Percentiles rank a stretch among this genome's conserved stretches.
Conservation (phyloP, 2,113 vertebrate species). For the Podarcis muralis region DNA sequence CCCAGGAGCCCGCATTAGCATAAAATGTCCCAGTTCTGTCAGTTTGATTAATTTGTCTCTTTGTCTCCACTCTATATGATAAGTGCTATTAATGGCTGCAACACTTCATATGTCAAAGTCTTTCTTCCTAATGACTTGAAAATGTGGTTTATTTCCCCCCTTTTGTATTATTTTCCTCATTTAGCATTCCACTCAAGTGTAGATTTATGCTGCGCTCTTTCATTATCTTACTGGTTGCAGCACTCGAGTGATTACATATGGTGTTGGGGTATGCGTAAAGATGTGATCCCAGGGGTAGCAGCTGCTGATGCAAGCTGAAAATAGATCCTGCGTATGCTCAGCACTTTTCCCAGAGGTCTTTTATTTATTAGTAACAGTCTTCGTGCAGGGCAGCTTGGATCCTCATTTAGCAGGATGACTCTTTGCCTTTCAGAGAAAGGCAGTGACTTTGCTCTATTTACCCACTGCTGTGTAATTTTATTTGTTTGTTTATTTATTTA, state of each 20-base stretch:
- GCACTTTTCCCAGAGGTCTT: slow-evolving; percentile 91
- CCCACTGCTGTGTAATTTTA: slow-evolving; percentile 79
- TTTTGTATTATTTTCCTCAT: slow-evolving; percentile 83
- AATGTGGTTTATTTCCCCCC: slow-evolving; percentile 82
- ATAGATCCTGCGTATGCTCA: slow-evolving; percentile 91
- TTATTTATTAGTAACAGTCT: slow-evolving; percentile 88
- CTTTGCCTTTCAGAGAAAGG: slow-evolving; percentile 77
- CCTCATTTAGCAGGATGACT: slow-evolving; percentile 83
- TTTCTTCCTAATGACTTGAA: slow-evolving; percentile 86
- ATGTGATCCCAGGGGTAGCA: slow-evolving; percentile 89
- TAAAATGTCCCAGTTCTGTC: slow-evolving; percentile 90
- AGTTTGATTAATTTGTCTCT: slow-evolving; percentile 89
- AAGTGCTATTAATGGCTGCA: slow-evolving; percentile 88
- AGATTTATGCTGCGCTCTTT: slow-evolving; percentile 86
- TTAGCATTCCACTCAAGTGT: slow-evolving; percentile 82
- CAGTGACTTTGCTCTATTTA: slow-evolving; percentile 82
- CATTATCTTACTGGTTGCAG: slow-evolving; percentile 88
- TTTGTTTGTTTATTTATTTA: slow-evolving; percentile 50
- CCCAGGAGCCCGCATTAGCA: slow-evolving; percentile 82
- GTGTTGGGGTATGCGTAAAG: slow-evolving; percentile 86
- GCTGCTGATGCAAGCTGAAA: slow-evolving; percentile 98
- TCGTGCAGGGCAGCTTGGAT: slow-evolving; percentile 78
- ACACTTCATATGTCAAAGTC: slow-evolving; percentile 86
- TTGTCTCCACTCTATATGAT: slow-evolving; percentile 88
- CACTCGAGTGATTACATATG: slow-evolving; percentile 92